A percentile compares a stretch with the other conserved stretches of the same genome.
These are phyloP conservation scores for Anneissia japonica DNA, from an alignment of 35 echinoderm and acorn worm genomes.

Conservation along the genomic window DNA sequence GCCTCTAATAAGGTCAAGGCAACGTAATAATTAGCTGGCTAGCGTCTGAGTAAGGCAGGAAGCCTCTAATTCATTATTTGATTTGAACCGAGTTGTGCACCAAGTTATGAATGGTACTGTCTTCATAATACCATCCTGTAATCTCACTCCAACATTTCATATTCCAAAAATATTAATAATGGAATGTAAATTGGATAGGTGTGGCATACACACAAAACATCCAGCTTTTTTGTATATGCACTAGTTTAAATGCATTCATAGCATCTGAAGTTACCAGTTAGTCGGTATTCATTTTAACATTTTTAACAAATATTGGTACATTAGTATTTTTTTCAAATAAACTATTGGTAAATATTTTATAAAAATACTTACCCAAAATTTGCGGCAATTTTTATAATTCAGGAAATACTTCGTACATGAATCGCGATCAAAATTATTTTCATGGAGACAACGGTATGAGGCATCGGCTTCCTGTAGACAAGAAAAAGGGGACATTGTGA, in stretches of 20 bases:
- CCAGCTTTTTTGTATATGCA: no score
- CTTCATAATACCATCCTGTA: not conserved
- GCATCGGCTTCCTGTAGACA: conserved; percentile 58
- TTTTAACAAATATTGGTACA: no score
- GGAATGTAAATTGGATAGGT: no score
- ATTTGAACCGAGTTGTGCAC: not conserved
- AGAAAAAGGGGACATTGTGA: not conserved
- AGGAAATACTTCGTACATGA: conserved; percentile 49
- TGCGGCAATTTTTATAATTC: conserved; percentile 68
- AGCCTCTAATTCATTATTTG: not conserved
- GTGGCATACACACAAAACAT: no score
- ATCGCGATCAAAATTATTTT: conserved; percentile 67
- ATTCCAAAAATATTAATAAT: no score
- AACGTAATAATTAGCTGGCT: not conserved
- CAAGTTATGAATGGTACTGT: not conserved
- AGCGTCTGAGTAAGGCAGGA: not conserved
- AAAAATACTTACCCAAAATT: conserved; percentile 63
- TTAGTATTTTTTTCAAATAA: no score
- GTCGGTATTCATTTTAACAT: no score
- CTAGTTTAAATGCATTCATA: no score
- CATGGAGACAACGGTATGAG: conserved; percentile 69
- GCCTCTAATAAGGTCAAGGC: not conserved
- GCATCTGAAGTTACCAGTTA: no score
- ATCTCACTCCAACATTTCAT: not conserved
- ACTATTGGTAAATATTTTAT: no score